Percentiles rank a stretch among this genome's conserved stretches.
Evolutionary conservation across 2,888 invertebrate species (phyloP).

Genomic region (Heliconius erato): DNA sequence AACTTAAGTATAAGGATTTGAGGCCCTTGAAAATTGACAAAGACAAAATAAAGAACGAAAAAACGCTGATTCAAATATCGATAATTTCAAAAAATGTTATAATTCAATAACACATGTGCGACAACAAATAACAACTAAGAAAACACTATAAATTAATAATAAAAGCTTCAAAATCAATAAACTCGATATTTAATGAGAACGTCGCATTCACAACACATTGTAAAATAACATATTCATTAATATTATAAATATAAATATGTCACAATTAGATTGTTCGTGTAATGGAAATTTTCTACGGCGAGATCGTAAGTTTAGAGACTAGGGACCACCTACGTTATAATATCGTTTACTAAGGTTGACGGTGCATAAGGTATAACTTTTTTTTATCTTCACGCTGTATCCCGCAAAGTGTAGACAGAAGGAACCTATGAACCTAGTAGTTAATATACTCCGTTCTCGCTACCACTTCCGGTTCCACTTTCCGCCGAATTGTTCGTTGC

Average conservation of each 20-base stretch:
- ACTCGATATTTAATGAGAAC: neutral
- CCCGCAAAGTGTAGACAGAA: too few relatives aligned
- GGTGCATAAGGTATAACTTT: neutral
- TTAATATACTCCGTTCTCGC: too few relatives aligned
- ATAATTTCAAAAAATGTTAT: neutral
- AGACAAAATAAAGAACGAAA: too few relatives aligned
- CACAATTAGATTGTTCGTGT: neutral
- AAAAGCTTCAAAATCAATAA: neutral
- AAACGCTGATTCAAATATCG: too few relatives aligned
- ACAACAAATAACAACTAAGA: neutral
- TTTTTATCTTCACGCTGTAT: too few relatives aligned
- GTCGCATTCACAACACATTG: neutral
- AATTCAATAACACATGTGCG: too few relatives aligned
- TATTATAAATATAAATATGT: slow-evolving; percentile 19
- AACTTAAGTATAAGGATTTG: too few relatives aligned
- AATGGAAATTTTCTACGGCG: slow-evolving; percentile 18
- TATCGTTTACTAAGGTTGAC: neutral
- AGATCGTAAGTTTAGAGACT: neutral
- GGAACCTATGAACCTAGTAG: too few relatives aligned
- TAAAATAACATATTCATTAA: neutral
- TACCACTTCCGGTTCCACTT: too few relatives aligned
- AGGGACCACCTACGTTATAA: slow-evolving; percentile 21
- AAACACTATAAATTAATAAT: neutral
- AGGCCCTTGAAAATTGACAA: too few relatives aligned
- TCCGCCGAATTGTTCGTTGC: too few relatives aligned